Percentiles rank a stretch among this genome's conserved stretches.
Evolutionary conservation across 35 echinoderm and acorn worm genomes (phyloP).

Genomic region (Heliocidaris tuberculata): DNA sequence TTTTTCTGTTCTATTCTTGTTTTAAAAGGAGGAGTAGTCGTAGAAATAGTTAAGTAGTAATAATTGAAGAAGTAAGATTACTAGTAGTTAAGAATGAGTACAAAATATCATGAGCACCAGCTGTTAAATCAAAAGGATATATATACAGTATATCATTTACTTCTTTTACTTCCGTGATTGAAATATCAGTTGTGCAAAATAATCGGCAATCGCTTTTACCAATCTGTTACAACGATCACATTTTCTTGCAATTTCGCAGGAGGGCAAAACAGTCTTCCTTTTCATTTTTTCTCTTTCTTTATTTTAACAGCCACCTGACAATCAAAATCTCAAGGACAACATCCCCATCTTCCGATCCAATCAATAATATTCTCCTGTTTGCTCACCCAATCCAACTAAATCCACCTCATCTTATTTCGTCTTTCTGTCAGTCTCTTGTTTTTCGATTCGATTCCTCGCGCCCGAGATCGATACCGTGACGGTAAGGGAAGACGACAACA

Average conservation of each 20-base stretch:
- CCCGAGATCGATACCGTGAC: slow-evolving; percentile 26
- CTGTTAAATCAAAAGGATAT: no score
- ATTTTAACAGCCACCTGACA: background rate
- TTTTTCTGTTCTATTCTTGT: no score
- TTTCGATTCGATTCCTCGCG: background rate
- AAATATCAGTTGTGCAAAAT: background rate
- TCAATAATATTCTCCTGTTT: background rate
- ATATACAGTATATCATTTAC: no score
- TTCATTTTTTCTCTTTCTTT: no score
- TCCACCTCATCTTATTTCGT: background rate
- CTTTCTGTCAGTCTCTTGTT: background rate
- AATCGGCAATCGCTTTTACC: background rate
- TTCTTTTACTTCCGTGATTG: no score
- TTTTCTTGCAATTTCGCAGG: background rate
- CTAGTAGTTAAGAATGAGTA: no score
- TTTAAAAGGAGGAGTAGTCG: no score
- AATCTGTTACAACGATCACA: background rate
- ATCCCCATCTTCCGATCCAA: background rate
- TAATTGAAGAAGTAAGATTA: no score
- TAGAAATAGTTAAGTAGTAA: no score
- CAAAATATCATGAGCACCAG: no score
- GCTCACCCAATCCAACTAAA: background rate
- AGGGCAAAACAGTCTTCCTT: background rate
- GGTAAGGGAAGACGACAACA: background rate
- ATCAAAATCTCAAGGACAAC: background rate